Base-by-base conservation (phyloP, 1,140 invertebrate genomes). In the Galleria mellonella region DNA sequence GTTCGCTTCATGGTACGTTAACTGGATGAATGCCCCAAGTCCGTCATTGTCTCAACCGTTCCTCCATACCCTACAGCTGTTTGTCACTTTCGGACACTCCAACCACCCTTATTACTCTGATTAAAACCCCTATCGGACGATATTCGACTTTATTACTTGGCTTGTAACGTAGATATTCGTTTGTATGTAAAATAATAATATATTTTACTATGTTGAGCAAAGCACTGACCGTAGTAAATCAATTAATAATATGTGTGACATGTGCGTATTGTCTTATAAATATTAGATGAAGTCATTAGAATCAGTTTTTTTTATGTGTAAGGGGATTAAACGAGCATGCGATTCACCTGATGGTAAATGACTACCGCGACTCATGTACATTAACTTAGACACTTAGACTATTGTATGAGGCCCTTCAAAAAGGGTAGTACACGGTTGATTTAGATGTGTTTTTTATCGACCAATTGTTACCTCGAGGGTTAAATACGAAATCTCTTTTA, bases 1-100 rank as follows among this genome's bases (percentile, higher is more conserved):
- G 42, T 43, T 41, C 36, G 39, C 32, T 57, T 57, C 46, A 57
- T 49, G 54, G 49, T 29, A 57, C 49, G 54, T 57, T 57, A 51
- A 32, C 13, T 38, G 46, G 49, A 57, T 51, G 43, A 45, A 57
- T 57, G 49, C 39, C 45, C 44, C 9, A 35, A 48, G 49, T 57
- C 46, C 49, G 38, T 57, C 54, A 57, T 57, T 57, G 55, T 57
- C 46, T 33, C 11, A 27, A 30, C 49, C 45, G 35, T 46, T 38
- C 43, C 49, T 49, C 33, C 42, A 17, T 17, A 33, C 11, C 6
- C 30, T 32, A 41, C 30, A 47, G 36, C 47, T 37, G 53, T 56
- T 55, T 56, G 53, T 51, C 48, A 51, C 35, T 43, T 40, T 32
- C 27, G 32, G 43, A 37, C 43, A 42, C 32, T 45, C 28, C 8